A percentile compares a stretch with the other conserved stretches of the same genome.
phyloP scores from a whole-genome alignment of 2,888 invertebrate genomes.

The Entomobrya multifasciata region DNA sequence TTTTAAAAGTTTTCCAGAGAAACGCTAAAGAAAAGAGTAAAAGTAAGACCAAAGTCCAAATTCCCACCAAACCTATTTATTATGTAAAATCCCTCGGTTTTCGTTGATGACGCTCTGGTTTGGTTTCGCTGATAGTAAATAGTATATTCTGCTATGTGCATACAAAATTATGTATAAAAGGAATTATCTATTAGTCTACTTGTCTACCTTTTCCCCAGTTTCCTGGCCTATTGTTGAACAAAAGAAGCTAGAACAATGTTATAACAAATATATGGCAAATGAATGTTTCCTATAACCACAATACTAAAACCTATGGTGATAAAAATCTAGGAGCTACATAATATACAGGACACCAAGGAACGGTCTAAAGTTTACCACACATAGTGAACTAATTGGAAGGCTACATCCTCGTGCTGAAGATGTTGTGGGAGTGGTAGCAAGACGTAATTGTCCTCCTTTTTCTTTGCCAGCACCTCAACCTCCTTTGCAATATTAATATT shows the following conservation, averaged over 20 bases:
- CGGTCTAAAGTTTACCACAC: not conserved
- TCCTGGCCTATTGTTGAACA: too few species aligned
- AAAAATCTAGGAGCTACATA: not conserved
- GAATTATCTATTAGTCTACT: too few species aligned
- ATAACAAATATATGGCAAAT: not conserved
- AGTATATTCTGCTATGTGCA: too few species aligned
- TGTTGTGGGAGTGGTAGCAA: not conserved
- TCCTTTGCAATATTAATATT: not conserved
- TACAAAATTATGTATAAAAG: not conserved
- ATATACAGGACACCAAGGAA: not conserved
- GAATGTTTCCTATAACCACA: too few species aligned
- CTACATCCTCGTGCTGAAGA: not conserved
- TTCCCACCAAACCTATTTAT: constrained; percentile 10
- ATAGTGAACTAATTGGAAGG: constrained; percentile 4
- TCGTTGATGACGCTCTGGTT: not conserved
- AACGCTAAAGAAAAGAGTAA: not conserved
- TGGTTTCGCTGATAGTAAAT: too few species aligned
- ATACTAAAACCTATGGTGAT: too few species aligned
- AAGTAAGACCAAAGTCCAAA: constrained; percentile 10
- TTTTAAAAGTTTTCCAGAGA: constrained; percentile 9
- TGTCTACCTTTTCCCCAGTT: too few species aligned
- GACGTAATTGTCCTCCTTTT: constrained; percentile 1
- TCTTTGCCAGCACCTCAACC: not conserved
- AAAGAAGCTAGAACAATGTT: not conserved
- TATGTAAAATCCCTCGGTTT: constrained; percentile 9